Evolutionary conservation across 2,797 vertebrate species (phyloP).

Genomic region (Macroramphosus scolopax): DNA sequence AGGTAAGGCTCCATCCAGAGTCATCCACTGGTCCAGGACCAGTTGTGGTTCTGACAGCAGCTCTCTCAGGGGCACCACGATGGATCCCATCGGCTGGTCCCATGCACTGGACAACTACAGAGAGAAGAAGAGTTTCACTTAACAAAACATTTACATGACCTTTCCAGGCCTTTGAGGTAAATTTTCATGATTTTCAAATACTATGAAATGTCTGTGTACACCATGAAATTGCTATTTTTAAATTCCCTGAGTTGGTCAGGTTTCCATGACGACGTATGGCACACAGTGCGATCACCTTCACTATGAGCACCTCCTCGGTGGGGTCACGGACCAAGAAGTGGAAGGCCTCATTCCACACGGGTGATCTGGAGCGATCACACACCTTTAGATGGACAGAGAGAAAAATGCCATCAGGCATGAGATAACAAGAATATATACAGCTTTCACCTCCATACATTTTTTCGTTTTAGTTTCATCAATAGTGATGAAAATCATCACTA

Average conservation of each 20-base stretch:
- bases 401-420: too few species aligned
- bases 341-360: constrained; percentile 85
- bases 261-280: too few species aligned
- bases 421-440: too few species aligned
- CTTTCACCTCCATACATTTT: too few species aligned
- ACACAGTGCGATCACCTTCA: constrained; percentile 86
- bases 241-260: too few species aligned
- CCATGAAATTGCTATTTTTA: too few species aligned
- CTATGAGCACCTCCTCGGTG: constrained; percentile 78
- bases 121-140: background rate
- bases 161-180: too few species aligned
- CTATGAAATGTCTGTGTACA: too few species aligned
- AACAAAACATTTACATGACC: too few species aligned
- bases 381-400: constrained; percentile 66
- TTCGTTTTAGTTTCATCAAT: too few species aligned
- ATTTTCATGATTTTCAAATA: too few species aligned
- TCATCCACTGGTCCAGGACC: constrained; percentile 84
- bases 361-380: constrained; percentile 76
- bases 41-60: constrained; percentile 80
- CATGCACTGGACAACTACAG: constrained; percentile 75
- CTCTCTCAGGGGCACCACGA: constrained; percentile 81
- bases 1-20: constrained; percentile 72
- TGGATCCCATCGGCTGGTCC: constrained; percentile 79
- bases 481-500: too few species aligned
- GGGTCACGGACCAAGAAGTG: constrained; percentile 83